These are phyloP conservation scores for Bombus confusus DNA, from an alignment of 1,140 invertebrate genomes.

Conservation along the genomic window DNA sequence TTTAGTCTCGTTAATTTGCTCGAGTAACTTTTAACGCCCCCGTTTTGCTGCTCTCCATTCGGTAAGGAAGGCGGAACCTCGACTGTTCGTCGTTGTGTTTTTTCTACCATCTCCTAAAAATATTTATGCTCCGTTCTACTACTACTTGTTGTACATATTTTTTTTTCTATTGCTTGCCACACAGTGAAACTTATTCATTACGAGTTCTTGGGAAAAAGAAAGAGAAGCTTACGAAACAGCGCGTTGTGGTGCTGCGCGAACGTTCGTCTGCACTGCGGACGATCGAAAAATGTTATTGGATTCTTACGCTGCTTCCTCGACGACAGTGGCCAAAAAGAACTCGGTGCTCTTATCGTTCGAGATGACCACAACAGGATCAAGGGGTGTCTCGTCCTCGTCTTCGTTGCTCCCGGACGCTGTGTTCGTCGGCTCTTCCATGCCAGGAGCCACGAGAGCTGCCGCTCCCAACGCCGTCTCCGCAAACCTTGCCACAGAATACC, in stretches of 20 bases:
- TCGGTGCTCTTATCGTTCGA: conserved; percentile 95
- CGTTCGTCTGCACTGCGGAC: background rate
- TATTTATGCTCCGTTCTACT: background rate
- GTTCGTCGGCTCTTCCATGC: conserved; percentile 90
- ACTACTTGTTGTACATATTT: background rate
- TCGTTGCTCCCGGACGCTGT: conserved; percentile 95
- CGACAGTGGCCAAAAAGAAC: conserved; percentile 92
- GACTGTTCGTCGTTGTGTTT: too few relatives aligned
- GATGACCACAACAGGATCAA: conserved; percentile 86
- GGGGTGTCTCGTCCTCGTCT: conserved; percentile 88
- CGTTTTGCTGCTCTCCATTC: too few relatives aligned
- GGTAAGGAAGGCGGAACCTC: background rate
- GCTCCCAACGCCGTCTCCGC: conserved; percentile 91
- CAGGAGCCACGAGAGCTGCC: conserved; percentile 83
- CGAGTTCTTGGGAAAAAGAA: background rate
- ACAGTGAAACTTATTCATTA: background rate
- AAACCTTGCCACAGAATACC: conserved; percentile 85
- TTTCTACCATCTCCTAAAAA: background rate
- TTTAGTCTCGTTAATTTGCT: background rate
- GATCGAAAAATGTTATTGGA: conserved; percentile 25
- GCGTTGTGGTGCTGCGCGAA: background rate
- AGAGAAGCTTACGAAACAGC: background rate
- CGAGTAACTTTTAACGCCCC: background rate
- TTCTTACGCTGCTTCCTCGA: conserved; percentile 89
- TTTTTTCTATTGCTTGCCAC: background rate